phyloP scores from a whole-genome alignment of 2,888 invertebrate genomes.

The Axea sp. region DNA sequence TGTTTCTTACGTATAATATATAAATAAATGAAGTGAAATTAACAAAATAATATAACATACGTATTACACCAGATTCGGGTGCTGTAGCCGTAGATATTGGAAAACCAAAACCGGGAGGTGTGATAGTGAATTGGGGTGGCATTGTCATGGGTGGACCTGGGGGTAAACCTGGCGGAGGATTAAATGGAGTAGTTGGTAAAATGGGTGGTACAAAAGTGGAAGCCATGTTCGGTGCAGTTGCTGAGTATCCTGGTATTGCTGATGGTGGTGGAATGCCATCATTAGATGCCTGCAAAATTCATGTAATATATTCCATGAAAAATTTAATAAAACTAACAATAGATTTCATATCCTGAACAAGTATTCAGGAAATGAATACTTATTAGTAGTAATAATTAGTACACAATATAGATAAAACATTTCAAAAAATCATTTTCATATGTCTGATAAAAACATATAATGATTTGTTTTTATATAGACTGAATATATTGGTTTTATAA shows the following conservation, averaged over 20 bases:
- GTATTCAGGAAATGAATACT: no score
- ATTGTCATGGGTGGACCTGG: constrained; percentile 79
- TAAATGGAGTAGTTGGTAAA: constrained; percentile 75
- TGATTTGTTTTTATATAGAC: no score
- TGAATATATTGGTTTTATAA: no score
- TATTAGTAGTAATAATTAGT: no score
- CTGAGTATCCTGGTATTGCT: constrained; percentile 74
- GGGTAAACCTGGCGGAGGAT: constrained; percentile 75
- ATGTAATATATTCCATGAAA: no score
- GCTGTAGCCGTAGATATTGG: constrained; percentile 72
- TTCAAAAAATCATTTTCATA: no score
- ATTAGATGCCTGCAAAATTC: constrained; percentile 76
- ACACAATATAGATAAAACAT: no score
- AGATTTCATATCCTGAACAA: no score
- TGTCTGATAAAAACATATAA: no score
- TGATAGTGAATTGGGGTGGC: constrained; percentile 88
- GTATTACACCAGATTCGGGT: constrained; percentile 75
- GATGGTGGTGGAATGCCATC: constrained; percentile 75
- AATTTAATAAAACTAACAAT: no score
- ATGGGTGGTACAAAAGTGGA: constrained; percentile 75
- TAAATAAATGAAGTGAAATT: neutral
- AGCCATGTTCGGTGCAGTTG: constrained; percentile 71
- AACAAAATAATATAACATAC: constrained; percentile 61
- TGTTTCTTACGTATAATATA: no score
- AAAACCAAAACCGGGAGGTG: constrained; percentile 87